Percentiles rank a stretch among this genome's conserved stretches.
Conservation (phyloP, 2,113 vertebrate genomes). For the Microcebus murinus region DNA sequence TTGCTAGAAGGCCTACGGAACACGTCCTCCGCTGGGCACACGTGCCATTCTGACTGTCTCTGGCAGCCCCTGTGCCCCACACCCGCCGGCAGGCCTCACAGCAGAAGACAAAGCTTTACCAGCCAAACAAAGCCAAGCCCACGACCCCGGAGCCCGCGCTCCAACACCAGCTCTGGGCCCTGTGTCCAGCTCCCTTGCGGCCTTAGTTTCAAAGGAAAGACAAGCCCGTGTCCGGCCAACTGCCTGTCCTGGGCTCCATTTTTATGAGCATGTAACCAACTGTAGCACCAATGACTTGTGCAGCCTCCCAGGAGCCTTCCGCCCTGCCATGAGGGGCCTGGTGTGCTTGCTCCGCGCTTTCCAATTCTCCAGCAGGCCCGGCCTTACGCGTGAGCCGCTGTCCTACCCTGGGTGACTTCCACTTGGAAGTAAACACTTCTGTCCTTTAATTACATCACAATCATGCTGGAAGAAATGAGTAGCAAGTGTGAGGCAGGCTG, state of each 20-base stretch:
- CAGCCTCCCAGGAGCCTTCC: background rate
- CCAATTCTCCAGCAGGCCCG: background rate
- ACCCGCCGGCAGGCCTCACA: background rate
- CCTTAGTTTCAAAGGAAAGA: background rate
- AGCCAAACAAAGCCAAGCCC: background rate
- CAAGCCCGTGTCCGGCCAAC: background rate
- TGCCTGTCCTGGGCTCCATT: background rate
- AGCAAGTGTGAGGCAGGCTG: background rate
- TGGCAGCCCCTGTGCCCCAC: background rate
- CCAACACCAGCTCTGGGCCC: background rate
- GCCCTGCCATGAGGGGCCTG: background rate
- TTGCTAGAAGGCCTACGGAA: background rate
- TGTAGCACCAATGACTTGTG: constrained; percentile 5
- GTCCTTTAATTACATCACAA: constrained; percentile 7
- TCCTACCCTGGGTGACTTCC: background rate
- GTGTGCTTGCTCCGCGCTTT: constrained; percentile 8
- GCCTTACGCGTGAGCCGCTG: constrained; percentile 47
- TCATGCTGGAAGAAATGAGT: background rate
- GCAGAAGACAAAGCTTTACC: background rate
- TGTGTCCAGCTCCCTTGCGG: background rate
- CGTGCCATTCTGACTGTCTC: background rate
- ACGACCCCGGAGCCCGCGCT: background rate
- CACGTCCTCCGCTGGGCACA: background rate
- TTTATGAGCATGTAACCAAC: background rate
- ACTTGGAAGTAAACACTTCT: constrained; percentile 59